Percentiles rank a stretch among this genome's conserved stretches.
Conservation (phyloP, 2,113 vertebrate genomes). For the Boleophthalmus pectinirostris region DNA sequence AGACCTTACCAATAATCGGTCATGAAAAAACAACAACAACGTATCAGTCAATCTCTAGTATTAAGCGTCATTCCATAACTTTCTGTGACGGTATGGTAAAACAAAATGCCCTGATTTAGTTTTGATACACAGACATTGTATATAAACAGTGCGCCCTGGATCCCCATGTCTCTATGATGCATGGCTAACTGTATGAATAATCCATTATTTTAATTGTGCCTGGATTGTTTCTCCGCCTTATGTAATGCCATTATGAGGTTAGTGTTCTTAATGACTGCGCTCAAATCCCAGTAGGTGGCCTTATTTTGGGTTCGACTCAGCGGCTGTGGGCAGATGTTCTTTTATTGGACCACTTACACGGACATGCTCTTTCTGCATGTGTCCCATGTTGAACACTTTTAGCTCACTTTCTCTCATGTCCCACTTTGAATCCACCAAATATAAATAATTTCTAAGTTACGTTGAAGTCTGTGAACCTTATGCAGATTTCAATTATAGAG, state of each 20-base stretch:
- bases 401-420: conserved; percentile 1
- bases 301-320: background rate
- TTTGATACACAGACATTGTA: too few relatives aligned
- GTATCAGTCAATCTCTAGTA: too few relatives aligned
- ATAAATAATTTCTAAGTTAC: background rate
- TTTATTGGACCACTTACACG: conserved; percentile 6
- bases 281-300: conserved; percentile 9
- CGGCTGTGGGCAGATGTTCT: conserved; percentile 1
- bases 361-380: background rate
- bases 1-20: too few relatives aligned
- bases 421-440: conserved; percentile 1
- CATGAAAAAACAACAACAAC: too few relatives aligned
- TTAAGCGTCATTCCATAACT: too few relatives aligned
- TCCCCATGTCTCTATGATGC: background rate
- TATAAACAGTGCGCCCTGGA: background rate
- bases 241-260: background rate
- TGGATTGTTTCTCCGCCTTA: background rate
- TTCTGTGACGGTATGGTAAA: too few relatives aligned
- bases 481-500: background rate
- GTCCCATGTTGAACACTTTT: background rate
- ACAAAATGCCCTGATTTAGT: too few relatives aligned
- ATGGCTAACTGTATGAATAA: background rate
- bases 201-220: background rate
- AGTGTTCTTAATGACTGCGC: background rate
- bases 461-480: background rate